Evolutionary conservation across 2,113 vertebrate species (phyloP).

Genomic region (Sceloporus tristichus): DNA sequence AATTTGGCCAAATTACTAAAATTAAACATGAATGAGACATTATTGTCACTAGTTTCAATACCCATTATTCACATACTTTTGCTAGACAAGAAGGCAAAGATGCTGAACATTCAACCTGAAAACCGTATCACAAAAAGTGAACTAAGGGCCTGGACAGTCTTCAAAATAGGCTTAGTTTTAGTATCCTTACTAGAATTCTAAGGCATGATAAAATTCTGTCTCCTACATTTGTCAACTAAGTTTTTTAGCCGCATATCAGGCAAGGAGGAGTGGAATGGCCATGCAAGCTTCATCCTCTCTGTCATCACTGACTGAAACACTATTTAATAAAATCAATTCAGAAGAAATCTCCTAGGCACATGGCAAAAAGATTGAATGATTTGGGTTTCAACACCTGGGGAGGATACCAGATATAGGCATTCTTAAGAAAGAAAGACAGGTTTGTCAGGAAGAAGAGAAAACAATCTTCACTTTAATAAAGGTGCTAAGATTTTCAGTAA

Average conservation of each 20-base stretch:
- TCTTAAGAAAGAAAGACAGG: neutral
- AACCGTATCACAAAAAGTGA: neutral
- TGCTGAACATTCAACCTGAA: neutral
- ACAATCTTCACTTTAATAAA: neutral
- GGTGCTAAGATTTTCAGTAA: neutral
- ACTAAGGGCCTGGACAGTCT: too few species aligned
- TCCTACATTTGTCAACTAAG: too few species aligned
- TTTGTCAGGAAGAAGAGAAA: too few species aligned
- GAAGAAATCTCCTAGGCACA: neutral
- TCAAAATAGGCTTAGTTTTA: too few species aligned
- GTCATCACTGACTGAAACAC: too few species aligned
- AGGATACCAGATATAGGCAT: neutral
- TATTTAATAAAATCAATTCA: neutral
- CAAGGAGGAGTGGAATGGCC: too few species aligned
- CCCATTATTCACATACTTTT: neutral
- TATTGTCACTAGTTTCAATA: neutral
- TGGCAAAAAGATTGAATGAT: neutral
- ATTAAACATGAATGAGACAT: too few species aligned
- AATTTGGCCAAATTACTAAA: slow-evolving; percentile 1
- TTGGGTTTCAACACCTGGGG: neutral
- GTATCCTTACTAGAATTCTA: too few species aligned
- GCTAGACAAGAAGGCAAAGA: neutral
- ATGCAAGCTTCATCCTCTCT: too few species aligned
- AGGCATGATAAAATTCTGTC: too few species aligned
- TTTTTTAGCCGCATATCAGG: too few species aligned